phyloP scores from a whole-genome alignment of 2,888 invertebrate species.

The Macrophya alboannulata region DNA sequence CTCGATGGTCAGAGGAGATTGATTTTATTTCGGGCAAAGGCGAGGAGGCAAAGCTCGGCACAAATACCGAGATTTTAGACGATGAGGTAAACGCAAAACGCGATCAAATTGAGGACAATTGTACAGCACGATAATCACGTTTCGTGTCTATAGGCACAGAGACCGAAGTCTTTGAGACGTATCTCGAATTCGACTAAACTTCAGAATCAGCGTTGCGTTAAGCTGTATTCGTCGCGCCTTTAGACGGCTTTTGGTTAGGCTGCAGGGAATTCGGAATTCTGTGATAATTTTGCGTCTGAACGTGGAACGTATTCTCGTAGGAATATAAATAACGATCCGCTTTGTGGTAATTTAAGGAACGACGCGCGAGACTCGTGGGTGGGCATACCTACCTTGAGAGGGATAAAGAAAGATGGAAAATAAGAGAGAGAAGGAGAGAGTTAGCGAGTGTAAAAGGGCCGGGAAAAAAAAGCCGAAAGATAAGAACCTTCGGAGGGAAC shows the following conservation, averaged over 20 bases:
- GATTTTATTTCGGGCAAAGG: slow-evolving; percentile 14
- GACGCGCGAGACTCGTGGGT: slow-evolving; percentile 37
- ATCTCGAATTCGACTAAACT: slow-evolving; percentile 24
- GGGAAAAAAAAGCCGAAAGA: slow-evolving; percentile 18
- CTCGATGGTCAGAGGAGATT: slow-evolving; percentile 8
- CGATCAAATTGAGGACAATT: slow-evolving; percentile 21
- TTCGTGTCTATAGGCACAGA: slow-evolving; percentile 8
- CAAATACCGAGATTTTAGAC: background rate
- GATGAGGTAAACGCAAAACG: background rate
- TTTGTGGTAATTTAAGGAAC: slow-evolving; percentile 47
- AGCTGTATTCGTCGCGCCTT: slow-evolving; percentile 23
- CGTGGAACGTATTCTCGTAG: slow-evolving; percentile 17
- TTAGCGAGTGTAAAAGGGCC: slow-evolving; percentile 40
- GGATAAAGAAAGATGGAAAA: background rate
- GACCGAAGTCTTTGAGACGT: slow-evolving; percentile 32
- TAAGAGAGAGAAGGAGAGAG: background rate
- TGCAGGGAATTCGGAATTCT: slow-evolving; percentile 19
- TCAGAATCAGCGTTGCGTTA: slow-evolving; percentile 22
- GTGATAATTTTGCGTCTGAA: slow-evolving; percentile 36
- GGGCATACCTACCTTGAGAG: slow-evolving; percentile 14
- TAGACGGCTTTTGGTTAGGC: background rate
- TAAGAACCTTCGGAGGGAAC: slow-evolving; percentile 52
- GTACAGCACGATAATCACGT: slow-evolving; percentile 34
- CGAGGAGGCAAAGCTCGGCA: background rate
- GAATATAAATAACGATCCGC: slow-evolving; percentile 44